Conservation (phyloP, 1,140 invertebrate genomes). For the Venturia canescens region DNA sequence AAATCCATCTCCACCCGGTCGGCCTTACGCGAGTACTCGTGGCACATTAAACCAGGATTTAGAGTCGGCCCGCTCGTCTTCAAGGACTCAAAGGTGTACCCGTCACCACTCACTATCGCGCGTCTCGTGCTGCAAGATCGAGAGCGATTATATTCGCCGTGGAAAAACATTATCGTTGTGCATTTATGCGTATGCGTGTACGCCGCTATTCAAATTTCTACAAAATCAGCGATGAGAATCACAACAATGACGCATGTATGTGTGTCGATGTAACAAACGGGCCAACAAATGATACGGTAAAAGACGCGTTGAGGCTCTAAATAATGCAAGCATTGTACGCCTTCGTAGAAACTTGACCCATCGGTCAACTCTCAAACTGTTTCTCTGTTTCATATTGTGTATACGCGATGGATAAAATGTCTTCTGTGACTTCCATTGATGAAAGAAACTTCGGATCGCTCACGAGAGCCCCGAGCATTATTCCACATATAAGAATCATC, state of each 20-base stretch:
- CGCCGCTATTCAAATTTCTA: background rate
- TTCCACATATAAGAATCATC: background rate
- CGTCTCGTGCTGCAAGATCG: constrained; percentile 55
- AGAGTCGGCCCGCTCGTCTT: constrained; percentile 64
- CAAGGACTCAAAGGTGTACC: constrained; percentile 59
- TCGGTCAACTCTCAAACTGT: constrained; percentile 31
- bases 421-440: constrained; percentile 38
- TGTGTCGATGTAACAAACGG: background rate
- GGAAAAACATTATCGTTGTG: background rate
- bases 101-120: constrained; percentile 55
- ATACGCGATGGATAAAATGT: background rate
- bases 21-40: constrained; percentile 32
- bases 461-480: background rate
- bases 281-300: constrained; percentile 1
- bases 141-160: constrained; percentile 1
- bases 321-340: constrained; percentile 37
- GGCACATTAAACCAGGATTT: constrained; percentile 55
- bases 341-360: constrained; percentile 1
- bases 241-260: background rate
- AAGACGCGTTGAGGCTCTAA: constrained; percentile 25
- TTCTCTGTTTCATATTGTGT: background rate
- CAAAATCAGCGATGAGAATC: background rate
- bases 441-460: constrained; percentile 15
- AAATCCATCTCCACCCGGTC: constrained; percentile 46
- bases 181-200: background rate